Evolutionary conservation across 2,113 vertebrate species (phyloP), one percentile per base, ranked within the genome.

Genomic region (Tyto alba): DNA sequence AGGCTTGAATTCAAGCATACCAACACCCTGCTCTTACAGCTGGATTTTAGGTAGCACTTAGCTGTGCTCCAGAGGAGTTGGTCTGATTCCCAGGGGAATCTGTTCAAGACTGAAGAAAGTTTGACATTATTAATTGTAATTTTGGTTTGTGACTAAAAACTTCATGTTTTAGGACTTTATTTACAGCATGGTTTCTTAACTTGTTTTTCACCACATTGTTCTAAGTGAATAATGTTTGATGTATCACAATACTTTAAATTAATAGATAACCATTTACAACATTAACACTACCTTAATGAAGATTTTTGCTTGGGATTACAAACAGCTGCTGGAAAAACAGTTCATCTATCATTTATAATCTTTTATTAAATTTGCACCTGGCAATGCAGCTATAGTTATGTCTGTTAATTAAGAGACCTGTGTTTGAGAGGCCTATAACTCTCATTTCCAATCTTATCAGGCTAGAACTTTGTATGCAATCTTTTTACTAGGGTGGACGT

Each of bases 351-450:
- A 98, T 97, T 98, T 98, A 96, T 98, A 97, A 96, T 97, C 92
- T 97, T 97, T 98, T 98, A 98, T 98, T 98, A 97, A 98, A 97
- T 97, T 98, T 97, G 96, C 97, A 98, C 98, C 98, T 98, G 97
- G 97, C 95, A 96, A 75, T 92, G 93, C 89, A 96, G 96, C 60
- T 95, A 94, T 89, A 97, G 97, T 97, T 97, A 98, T 96, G 32
- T 95, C 96, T 97, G 90, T 96, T 98, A 94, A 98, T 98, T 98
- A 96, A 82, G 57, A 91, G 85, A 48, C 50, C 78, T 85, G 80
- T 95, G 60, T 98, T 97, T 97, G 87, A 86, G 90, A 87, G 88
- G 77, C 95, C 93, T 97, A 12, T 81, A 95, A 92, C 89, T 96
- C 88, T 97, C 68, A 87, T 97, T 97, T 96, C 75, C 94, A 96